These are phyloP conservation scores for Cylloceria caligata DNA, from an alignment of 2,888 invertebrate species.

Conservation along the genomic window DNA sequence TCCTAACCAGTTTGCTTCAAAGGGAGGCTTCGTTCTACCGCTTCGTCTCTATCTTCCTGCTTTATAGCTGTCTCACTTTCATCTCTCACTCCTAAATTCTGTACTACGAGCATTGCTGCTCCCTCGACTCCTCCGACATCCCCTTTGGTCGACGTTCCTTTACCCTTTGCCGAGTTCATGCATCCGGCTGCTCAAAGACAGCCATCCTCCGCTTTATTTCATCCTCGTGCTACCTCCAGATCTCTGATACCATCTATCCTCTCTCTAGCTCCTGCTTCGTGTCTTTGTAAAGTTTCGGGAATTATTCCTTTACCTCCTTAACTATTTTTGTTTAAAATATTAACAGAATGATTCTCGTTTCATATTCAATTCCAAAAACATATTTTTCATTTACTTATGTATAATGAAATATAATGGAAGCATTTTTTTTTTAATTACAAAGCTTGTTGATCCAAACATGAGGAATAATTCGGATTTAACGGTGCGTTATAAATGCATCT, in stretches of 20 bases:
- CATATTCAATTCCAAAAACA: background rate
- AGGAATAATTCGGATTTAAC: background rate
- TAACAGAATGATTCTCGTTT: background rate
- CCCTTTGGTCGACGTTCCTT: constrained; percentile 56
- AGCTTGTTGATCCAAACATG: background rate
- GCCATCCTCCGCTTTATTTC: constrained; percentile 44
- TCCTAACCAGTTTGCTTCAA: constrained; percentile 67
- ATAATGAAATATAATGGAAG: background rate
- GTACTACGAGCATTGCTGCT: constrained; percentile 47
- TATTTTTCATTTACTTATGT: background rate
- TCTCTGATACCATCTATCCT: constrained; percentile 22
- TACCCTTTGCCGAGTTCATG: constrained; percentile 51
- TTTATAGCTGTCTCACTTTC: constrained; percentile 23
- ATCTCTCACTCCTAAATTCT: constrained; percentile 48
- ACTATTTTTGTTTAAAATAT: background rate
- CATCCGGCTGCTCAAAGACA: constrained; percentile 60
- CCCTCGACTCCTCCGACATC: constrained; percentile 23
- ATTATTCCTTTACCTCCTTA: background rate
- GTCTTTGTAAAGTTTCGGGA: background rate
- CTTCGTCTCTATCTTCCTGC: constrained; percentile 6
- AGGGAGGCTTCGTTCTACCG: constrained; percentile 54
- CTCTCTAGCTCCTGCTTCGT: background rate
- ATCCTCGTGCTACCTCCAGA: constrained; percentile 30
- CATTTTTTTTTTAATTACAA: background rate
- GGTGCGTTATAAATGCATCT: background rate